phyloP scores from a whole-genome alignment of 2,113 vertebrate genomes.

The Calyptomena viridis region DNA sequence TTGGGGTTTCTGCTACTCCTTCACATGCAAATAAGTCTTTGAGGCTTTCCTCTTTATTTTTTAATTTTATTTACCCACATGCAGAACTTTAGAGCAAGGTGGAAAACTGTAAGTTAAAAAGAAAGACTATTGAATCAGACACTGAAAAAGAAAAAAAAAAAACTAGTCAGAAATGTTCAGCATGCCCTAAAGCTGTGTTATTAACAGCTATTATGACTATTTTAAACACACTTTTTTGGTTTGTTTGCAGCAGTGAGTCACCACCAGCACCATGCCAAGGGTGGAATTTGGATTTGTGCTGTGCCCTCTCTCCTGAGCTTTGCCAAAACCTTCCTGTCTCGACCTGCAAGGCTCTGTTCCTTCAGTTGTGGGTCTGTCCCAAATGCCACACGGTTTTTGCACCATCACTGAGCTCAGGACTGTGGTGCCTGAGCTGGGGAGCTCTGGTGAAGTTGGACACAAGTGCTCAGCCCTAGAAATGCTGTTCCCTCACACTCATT shows the following conservation, averaged over 20 bases:
- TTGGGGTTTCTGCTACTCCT: conserved; percentile 23
- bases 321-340: not conserved
- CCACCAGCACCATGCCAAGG: not conserved
- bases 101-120: not conserved
- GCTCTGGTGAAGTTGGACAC: not conserved
- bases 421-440: not conserved
- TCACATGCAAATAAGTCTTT: conserved; percentile 37
- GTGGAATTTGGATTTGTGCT: not conserved
- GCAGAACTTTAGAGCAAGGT: not conserved
- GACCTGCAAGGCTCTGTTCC: not conserved
- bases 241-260: conserved; percentile 24
- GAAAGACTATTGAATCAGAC: not conserved
- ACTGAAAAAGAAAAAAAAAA: not conserved
- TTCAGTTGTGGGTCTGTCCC: not conserved
- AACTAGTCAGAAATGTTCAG: not conserved
- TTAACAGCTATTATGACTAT: not conserved
- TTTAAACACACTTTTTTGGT: not conserved
- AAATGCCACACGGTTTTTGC: not conserved
- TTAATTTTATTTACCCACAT: conserved; percentile 21
- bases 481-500: not conserved
- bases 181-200: not conserved
- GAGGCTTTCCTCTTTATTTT: not conserved
- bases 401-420: fast-evolving
- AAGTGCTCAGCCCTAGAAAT: not conserved
- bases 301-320: not conserved